A percentile compares a stretch with the other conserved stretches of the same genome.
Evolutionary conservation across 2,113 vertebrate species (phyloP).

Genomic region (Equus przewalskii): DNA sequence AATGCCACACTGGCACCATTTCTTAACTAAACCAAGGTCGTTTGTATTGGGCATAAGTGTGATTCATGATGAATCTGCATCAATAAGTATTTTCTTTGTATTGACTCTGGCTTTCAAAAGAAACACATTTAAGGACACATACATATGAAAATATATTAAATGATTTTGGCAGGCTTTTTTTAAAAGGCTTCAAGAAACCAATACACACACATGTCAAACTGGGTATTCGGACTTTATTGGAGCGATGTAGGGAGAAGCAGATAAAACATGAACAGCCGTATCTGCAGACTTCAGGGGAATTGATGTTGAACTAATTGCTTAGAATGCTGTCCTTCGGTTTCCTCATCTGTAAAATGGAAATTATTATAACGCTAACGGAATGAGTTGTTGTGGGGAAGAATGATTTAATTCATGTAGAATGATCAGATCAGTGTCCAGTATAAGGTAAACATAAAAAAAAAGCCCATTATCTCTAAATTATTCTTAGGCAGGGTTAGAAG

Average conservation of each 20-base stretch:
- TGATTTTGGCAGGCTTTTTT: background rate
- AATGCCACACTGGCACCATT: background rate
- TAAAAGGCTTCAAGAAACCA: background rate
- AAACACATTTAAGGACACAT: background rate
- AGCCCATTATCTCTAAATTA: background rate
- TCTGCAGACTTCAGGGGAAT: background rate
- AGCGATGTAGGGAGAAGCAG: background rate
- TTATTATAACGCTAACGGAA: background rate
- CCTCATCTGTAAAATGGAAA: background rate
- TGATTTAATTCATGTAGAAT: background rate
- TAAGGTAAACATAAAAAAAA: background rate
- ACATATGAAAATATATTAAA: background rate
- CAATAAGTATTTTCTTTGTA: background rate
- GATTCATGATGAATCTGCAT: background rate
- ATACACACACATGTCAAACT: background rate
- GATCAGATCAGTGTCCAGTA: background rate
- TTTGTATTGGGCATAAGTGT: too few species aligned
- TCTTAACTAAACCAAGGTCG: background rate
- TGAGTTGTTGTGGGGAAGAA: background rate
- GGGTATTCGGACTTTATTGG: background rate
- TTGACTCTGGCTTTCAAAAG: background rate
- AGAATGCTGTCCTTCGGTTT: background rate
- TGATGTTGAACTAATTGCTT: background rate
- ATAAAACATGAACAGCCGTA: background rate
- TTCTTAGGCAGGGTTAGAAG: background rate